Evolutionary conservation across 1,140 invertebrate genomes (phyloP).

Genomic region (Ceratosolen fusciceps): DNA sequence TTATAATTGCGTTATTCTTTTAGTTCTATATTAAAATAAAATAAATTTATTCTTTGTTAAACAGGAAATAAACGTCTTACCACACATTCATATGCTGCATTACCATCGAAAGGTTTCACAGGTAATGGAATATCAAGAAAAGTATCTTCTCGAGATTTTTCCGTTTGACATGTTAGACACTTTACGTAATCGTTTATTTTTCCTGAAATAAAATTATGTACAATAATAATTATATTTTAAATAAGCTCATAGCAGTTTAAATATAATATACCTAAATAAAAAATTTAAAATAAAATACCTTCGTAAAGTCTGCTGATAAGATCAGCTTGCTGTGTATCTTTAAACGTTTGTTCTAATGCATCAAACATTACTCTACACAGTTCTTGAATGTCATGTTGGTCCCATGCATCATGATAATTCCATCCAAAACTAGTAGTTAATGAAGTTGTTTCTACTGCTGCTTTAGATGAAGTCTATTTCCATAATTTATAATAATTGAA

Average conservation of each 20-base stretch:
- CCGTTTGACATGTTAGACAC: conserved; percentile 88
- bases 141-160: conserved; percentile 87
- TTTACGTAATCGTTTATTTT: conserved; percentile 95
- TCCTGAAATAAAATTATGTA: conserved; percentile 71
- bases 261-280: not conserved
- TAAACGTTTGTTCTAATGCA: conserved; percentile 89
- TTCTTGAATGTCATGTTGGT: conserved; percentile 95
- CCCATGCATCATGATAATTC: conserved; percentile 92
- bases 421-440: conserved; percentile 93
- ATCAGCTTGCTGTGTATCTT: conserved; percentile 86
- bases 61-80: conserved; percentile 69
- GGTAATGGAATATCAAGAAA: conserved; percentile 93
- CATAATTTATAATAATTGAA: conserved; percentile 35
- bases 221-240: conserved; percentile 17
- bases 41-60: not conserved
- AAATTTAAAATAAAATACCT: conserved; percentile 64
- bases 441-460: conserved; percentile 89
- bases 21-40: no score
- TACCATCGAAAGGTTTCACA: conserved; percentile 87
- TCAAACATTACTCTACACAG: conserved; percentile 94
- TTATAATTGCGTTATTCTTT: no score
- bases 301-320: conserved; percentile 85
- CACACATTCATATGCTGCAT: conserved; percentile 84
- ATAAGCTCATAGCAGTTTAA: not conserved
- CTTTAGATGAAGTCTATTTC: conserved; percentile 79